A percentile compares a stretch with the other conserved stretches of the same genome.
Conservation (phyloP, 2,113 vertebrate species). For the Tinamus guttatus region DNA sequence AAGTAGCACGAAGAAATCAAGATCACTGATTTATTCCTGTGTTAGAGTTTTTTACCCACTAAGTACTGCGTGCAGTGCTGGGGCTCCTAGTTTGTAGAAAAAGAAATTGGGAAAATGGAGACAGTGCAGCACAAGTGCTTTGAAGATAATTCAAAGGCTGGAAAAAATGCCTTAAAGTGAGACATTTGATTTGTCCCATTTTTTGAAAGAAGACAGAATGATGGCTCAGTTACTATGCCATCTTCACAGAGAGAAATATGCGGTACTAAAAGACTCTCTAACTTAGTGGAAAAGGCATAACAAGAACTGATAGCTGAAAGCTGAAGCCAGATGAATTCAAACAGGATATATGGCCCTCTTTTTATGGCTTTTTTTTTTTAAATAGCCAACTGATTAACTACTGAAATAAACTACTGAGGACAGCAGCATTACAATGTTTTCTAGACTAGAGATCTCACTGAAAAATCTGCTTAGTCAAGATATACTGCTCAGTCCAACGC, state of each 20-base stretch:
- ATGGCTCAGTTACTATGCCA: background rate
- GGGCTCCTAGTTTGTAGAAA: background rate
- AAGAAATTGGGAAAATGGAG: background rate
- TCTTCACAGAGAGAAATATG: background rate
- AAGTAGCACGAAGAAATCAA: background rate
- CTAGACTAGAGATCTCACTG: background rate
- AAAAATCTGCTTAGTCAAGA: background rate
- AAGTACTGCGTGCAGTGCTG: background rate
- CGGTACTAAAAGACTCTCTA: background rate
- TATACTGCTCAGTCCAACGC: fast-evolving
- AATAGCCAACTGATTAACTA: background rate
- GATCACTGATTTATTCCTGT: background rate
- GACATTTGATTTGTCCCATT: background rate
- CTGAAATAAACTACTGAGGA: background rate
- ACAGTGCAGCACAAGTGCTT: background rate
- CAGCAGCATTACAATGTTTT: background rate
- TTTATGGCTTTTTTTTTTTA: background rate
- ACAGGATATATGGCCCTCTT: background rate
- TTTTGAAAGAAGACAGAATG: background rate
- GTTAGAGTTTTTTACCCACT: background rate
- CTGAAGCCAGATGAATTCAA: background rate
- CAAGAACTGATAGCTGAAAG: background rate
- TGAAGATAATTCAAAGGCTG: background rate
- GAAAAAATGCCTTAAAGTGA: background rate
- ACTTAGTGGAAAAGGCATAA: background rate